These are phyloP conservation scores for Oscheius sp. DNA, from an alignment of 1,140 invertebrate species.

Conservation along the genomic window DNA sequence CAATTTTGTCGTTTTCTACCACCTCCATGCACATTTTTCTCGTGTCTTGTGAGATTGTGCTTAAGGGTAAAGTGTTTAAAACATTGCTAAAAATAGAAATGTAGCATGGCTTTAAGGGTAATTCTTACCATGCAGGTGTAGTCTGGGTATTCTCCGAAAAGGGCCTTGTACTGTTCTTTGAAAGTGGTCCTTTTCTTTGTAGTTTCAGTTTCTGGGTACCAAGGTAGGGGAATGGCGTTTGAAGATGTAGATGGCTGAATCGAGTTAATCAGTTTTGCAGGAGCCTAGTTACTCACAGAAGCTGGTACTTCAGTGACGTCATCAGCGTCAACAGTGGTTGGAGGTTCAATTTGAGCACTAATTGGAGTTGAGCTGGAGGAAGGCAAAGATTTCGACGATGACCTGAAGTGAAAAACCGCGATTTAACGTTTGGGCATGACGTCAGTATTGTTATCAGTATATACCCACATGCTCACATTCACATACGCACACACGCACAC, in stretches of 20 bases:
- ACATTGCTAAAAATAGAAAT: conserved; percentile 12
- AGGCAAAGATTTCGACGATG: too few relatives aligned
- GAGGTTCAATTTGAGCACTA: neutral
- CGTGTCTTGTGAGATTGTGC: conserved; percentile 11
- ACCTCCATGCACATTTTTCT: neutral
- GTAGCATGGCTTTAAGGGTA: neutral
- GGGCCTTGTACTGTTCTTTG: neutral
- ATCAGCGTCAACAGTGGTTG: neutral
- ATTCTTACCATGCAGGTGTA: conserved; percentile 7
- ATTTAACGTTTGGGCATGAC: too few relatives aligned
- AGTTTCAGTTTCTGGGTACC: neutral
- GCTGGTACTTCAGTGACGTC: too few relatives aligned
- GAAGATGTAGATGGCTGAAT: neutral
- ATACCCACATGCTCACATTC: too few relatives aligned
- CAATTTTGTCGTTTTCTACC: neutral
- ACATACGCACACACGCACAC: too few relatives aligned
- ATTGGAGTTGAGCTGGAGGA: too few relatives aligned
- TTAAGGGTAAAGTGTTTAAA: conserved; percentile 17
- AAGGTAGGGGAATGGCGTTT: neutral
- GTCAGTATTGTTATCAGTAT: too few relatives aligned
- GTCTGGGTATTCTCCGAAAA: conserved; percentile 9
- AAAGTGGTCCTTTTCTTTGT: neutral
- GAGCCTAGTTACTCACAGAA: too few relatives aligned
- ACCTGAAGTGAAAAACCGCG: too few relatives aligned
- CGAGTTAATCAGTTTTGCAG: neutral